Evolutionary conservation across 2,888 invertebrate species (phyloP).

Genomic region (Zhengitettix transpicula): DNA sequence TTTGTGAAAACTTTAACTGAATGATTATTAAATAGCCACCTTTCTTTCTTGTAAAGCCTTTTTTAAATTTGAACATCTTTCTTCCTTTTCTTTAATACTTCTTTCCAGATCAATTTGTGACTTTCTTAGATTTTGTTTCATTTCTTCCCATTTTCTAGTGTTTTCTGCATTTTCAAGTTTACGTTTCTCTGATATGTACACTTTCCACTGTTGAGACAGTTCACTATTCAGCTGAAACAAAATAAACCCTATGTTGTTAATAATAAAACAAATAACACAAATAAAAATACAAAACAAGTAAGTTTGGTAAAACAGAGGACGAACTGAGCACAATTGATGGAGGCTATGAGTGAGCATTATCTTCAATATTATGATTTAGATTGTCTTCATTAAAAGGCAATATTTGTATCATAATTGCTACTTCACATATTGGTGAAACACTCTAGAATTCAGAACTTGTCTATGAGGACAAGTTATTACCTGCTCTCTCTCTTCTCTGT

Average conservation of each 20-base stretch:
- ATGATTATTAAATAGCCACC: constrained; percentile 9
- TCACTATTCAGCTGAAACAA: constrained; percentile 16
- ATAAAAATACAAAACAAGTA: no score
- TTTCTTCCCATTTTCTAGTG: constrained; percentile 17
- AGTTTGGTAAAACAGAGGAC: no score
- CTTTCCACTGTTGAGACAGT: constrained; percentile 18
- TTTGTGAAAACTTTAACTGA: no score
- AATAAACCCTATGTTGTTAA: neutral
- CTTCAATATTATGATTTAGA: no score
- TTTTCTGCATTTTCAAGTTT: constrained; percentile 19
- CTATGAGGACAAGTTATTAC: constrained; percentile 3
- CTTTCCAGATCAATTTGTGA: constrained; percentile 18
- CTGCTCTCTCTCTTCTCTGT: constrained; percentile 15
- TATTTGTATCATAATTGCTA: no score
- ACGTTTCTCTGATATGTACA: constrained; percentile 19
- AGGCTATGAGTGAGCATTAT: no score
- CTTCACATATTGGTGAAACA: no score
- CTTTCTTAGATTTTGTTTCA: constrained; percentile 18
- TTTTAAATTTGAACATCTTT: constrained; percentile 17
- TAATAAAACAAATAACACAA: neutral
- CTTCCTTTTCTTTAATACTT: constrained; percentile 18
- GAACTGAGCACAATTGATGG: no score
- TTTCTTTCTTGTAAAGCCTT: constrained; percentile 19
- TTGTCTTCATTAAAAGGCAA: no score
- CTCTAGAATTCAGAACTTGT: no score